Percentiles rank a stretch among this genome's conserved stretches.
Conservation (phyloP, 2,888 invertebrate genomes). For the Sclerodermus sp. region DNA sequence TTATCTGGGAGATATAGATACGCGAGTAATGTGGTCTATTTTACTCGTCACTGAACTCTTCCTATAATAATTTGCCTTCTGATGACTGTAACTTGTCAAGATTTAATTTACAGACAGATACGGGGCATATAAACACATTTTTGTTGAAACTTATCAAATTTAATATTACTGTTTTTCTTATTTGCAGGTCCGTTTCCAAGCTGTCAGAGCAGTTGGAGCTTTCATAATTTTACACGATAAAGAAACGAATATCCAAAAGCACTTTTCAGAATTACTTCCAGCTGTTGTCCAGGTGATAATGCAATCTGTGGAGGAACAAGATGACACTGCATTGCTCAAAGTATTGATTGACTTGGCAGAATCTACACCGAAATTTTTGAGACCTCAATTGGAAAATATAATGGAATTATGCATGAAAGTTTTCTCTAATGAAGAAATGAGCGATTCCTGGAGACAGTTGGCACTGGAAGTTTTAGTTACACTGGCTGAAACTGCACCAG, state of each 20-base stretch:
- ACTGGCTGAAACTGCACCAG: slow-evolving; percentile 91
- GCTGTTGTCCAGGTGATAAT: slow-evolving; percentile 76
- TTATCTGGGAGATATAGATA: slow-evolving; percentile 43
- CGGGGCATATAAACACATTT: slow-evolving; percentile 58
- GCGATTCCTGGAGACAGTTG: slow-evolving; percentile 85
- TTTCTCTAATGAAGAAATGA: slow-evolving; percentile 60
- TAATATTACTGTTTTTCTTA: slow-evolving; percentile 8
- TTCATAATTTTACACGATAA: slow-evolving; percentile 94
- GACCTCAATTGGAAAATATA: slow-evolving; percentile 82
- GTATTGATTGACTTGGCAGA: slow-evolving; percentile 93
- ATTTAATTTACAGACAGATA: slow-evolving; percentile 64
- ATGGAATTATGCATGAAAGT: slow-evolving; percentile 88
- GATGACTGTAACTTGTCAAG: slow-evolving; percentile 64
- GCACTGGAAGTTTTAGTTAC: slow-evolving; percentile 86
- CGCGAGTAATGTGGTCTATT: slow-evolving; percentile 30
- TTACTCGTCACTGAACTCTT: slow-evolving; percentile 56
- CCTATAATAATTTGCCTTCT: slow-evolving; percentile 58
- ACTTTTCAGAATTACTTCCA: slow-evolving; percentile 83
- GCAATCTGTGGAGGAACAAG: slow-evolving; percentile 79
- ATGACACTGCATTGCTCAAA: slow-evolving; percentile 90
- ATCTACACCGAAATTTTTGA: slow-evolving; percentile 86
- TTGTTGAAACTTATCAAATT: background rate
- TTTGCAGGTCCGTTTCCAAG: slow-evolving; percentile 70
- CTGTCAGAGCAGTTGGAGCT: slow-evolving; percentile 80
- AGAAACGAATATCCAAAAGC: slow-evolving; percentile 85